A percentile compares a stretch with the other conserved stretches of the same genome.
These are phyloP conservation scores for Sarotherodon lohbergeri DNA, from an alignment of 2,113 vertebrate genomes.

Conservation along the genomic window DNA sequence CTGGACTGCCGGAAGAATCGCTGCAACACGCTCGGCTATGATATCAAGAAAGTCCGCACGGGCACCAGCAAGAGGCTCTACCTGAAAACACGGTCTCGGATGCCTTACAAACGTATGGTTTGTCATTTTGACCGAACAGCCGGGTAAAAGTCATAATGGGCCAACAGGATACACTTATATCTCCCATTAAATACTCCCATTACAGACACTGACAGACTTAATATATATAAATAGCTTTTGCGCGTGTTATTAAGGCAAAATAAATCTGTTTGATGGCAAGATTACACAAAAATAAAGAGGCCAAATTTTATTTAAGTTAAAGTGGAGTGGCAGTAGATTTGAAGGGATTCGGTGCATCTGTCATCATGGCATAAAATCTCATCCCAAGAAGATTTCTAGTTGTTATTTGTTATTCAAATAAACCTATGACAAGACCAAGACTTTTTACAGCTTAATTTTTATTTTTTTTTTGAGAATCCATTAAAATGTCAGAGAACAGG, in stretches of 20 bases:
- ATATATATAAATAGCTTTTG: neutral
- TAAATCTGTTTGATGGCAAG: neutral
- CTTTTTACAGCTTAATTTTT: neutral
- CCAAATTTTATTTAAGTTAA: neutral
- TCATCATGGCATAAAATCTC: neutral
- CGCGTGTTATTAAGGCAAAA: neutral
- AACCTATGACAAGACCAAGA: neutral
- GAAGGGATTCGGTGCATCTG: neutral
- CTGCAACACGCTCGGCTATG: constrained; percentile 89
- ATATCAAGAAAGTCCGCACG: constrained; percentile 70
- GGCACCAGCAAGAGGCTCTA: constrained; percentile 76
- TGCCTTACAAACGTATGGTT: constrained; percentile 86
- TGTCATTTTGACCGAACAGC: neutral
- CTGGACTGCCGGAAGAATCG: constrained; percentile 83
- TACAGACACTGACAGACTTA: neutral
- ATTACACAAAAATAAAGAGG: neutral
- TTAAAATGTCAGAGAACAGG: neutral
- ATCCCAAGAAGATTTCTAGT: neutral
- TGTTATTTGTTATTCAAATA: neutral
- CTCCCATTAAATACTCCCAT: neutral
- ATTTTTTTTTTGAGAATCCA: neutral
- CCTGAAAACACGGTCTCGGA: constrained; percentile 77
- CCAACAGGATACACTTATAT: neutral
- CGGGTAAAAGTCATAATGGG: neutral
- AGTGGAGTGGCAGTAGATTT: neutral